Percentiles rank a stretch among this genome's conserved stretches.
Evolutionary conservation across 2,888 invertebrate genomes (phyloP).

Genomic region (Parascotia fuliginaria): DNA sequence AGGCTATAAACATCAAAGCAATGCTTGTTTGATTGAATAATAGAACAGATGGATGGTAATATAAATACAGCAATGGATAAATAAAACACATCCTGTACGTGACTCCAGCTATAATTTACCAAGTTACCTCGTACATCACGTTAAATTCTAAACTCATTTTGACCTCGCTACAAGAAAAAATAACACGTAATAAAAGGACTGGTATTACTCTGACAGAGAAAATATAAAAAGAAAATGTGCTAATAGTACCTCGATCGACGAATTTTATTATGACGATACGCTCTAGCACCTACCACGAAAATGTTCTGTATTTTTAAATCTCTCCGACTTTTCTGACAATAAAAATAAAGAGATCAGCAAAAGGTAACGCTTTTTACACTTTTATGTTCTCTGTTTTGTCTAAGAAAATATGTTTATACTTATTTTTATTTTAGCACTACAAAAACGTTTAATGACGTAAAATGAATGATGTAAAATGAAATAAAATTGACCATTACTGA

Average conservation of each 20-base stretch:
- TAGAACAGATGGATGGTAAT: constrained; percentile 55
- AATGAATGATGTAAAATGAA: constrained; percentile 57
- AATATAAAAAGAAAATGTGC: constrained; percentile 22
- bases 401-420: constrained; percentile 28
- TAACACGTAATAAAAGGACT: constrained; percentile 11
- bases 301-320: constrained; percentile 22
- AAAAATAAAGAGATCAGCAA: constrained; percentile 38
- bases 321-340: constrained; percentile 28
- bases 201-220: constrained; percentile 1
- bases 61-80: constrained; percentile 31
- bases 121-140: constrained; percentile 14
- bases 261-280: constrained; percentile 28
- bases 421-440: constrained; percentile 27
- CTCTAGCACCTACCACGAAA: constrained; percentile 13
- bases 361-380: constrained; percentile 28
- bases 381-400: constrained; percentile 22
- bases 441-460: constrained; percentile 46
- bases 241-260: constrained; percentile 22
- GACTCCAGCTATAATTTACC: constrained; percentile 43
- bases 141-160: constrained; percentile 14
- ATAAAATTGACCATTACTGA: constrained; percentile 65
- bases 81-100: constrained; percentile 51
- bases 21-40: constrained; percentile 70
- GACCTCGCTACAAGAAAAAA: constrained; percentile 8
- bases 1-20: constrained; percentile 66